Conservation (phyloP, 2,888 invertebrate species). For the Dioctria linearis region DNA sequence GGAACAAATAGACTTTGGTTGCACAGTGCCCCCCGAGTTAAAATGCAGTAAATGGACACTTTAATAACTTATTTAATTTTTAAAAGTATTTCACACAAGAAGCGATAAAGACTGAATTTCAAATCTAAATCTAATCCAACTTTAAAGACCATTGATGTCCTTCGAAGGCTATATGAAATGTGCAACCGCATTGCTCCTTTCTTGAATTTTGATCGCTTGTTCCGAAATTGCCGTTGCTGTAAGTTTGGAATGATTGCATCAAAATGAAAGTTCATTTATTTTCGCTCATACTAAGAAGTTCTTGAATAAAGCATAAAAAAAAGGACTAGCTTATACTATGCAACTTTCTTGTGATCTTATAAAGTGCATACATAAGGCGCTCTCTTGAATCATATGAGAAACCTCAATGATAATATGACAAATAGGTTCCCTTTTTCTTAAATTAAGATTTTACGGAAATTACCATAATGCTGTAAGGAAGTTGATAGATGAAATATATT, state of each 20-base stretch:
- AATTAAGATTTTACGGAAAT: constrained; percentile 26
- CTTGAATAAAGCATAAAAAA: too few species aligned
- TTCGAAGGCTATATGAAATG: constrained; percentile 8
- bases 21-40: neutral
- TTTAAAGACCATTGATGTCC: neutral
- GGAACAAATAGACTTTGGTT: neutral
- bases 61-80: too few species aligned
- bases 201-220: constrained; percentile 38
- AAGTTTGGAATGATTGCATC: constrained; percentile 40
- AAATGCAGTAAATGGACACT: neutral
- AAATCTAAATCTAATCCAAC: too few species aligned
- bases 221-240: constrained; percentile 9
- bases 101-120: too few species aligned
- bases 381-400: neutral
- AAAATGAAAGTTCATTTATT: constrained; percentile 17
- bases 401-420: neutral
- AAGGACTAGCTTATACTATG: neutral
- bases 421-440: neutral
- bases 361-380: constrained; percentile 4
- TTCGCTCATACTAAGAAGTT: neutral
- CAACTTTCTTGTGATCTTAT: constrained; percentile 9
- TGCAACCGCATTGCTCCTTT: neutral
- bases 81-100: too few species aligned
- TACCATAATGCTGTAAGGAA: constrained; percentile 32
- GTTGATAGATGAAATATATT: constrained; percentile 11